Evolutionary conservation across 2,797 vertebrate genomes (phyloP), one percentile per base, ranked within the genome.

Genomic region (Sebastolobus alascanus): DNA sequence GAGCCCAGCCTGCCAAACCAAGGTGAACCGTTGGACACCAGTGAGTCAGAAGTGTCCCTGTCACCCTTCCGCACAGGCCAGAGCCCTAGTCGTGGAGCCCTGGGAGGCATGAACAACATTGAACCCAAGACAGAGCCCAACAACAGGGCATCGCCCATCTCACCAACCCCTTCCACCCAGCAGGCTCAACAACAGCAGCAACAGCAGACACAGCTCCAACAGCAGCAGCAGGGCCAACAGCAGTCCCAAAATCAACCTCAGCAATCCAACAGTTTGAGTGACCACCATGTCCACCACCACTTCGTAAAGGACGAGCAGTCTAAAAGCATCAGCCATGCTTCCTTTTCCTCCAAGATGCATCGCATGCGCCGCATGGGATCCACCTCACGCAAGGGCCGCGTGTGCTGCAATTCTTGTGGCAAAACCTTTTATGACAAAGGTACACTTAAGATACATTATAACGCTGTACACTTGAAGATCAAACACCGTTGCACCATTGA

Each of bases 371-470:
- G 99, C 80, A 99, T 99, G 97, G 98, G 98, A 13, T 90, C 98
- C 5, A 97, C 97, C 8, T 99, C 99, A 1, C 97, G 98, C 80
- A 99, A 99, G 89, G 99, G 99, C 73, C 97, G 98, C 20, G 99
- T 99, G 73, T 99, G 98, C 94, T 99, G 99, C 94, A 99, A 98
- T 55, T 98, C 99, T 13, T 99, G 99, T 77, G 99, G 98, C 77
- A 99, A 99, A 91, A 99, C 98, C 13, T 99, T 96, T 90, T 96
- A 96, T 52, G 96, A 96, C 84, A 96, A 96, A 93, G 98, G 99
- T 78, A 99, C 98, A 8, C 96, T 99, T 85, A 99, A 99, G 94
- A 99, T 99, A 94, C 99, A 99, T 87, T 99, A 99, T 90, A 99
- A 99, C 7, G 98, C 99, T 1, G 98, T 99, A 63, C 99, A 99